phyloP scores from a whole-genome alignment of 2,113 vertebrate genomes.

The Pogona vitticeps region DNA sequence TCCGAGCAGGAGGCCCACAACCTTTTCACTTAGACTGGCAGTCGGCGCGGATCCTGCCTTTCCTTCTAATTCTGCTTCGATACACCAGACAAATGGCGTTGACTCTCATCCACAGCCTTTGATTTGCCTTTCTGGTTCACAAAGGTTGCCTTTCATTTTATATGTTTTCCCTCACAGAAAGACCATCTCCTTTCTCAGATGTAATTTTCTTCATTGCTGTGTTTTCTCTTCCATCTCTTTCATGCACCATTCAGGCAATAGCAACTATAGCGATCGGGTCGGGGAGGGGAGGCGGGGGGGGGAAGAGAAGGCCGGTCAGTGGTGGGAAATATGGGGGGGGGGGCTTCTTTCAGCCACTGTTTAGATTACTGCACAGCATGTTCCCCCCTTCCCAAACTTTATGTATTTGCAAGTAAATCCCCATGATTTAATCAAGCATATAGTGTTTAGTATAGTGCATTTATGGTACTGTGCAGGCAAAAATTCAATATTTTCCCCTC shows the following conservation, averaged over 20 bases:
- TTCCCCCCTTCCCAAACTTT: background rate
- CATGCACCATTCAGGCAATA: background rate
- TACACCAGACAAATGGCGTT: background rate
- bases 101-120: background rate
- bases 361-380: background rate
- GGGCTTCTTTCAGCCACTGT: background rate
- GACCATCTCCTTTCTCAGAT: background rate
- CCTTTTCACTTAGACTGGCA: background rate
- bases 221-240: background rate
- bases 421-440: background rate
- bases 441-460: background rate
- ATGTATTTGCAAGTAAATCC: no score
- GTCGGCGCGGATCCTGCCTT: background rate
- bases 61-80: background rate
- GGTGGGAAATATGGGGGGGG: background rate
- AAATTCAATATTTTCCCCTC: no score
- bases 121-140: background rate
- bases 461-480: no score
- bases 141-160: constrained; percentile 12
- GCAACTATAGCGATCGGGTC: no score
- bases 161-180: background rate
- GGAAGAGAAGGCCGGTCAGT: background rate
- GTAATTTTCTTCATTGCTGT: background rate
- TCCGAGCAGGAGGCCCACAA: background rate
- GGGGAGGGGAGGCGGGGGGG: no score